Percentiles rank a stretch among this genome's conserved stretches.
Evolutionary conservation across 2,797 vertebrate genomes (phyloP).

Genomic region (Sphenopsis melanotis): DNA sequence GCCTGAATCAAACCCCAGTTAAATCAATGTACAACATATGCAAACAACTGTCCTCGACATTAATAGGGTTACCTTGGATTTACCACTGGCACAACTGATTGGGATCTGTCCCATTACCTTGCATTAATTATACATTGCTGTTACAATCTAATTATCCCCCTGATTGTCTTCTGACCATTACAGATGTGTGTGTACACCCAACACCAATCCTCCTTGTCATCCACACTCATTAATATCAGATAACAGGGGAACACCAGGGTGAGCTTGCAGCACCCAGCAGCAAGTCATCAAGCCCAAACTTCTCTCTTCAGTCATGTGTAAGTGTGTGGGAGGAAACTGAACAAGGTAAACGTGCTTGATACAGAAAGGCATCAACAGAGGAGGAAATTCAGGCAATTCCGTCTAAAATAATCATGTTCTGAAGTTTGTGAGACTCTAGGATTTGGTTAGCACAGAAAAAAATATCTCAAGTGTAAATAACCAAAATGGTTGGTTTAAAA

Average conservation of each 20-base stretch:
- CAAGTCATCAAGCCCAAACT: neutral
- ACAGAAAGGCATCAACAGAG: neutral
- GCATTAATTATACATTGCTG: neutral
- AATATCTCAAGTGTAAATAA: neutral
- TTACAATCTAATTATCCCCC: neutral
- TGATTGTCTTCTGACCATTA: neutral
- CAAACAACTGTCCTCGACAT: neutral
- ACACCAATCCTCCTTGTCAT: neutral
- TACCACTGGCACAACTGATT: neutral
- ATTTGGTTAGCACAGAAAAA: neutral
- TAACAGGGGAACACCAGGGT: neutral
- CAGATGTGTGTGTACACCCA: neutral
- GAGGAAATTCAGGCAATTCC: neutral
- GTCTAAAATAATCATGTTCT: neutral
- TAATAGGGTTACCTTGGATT: conserved; percentile 9
- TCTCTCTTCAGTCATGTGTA: neutral
- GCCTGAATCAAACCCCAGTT: conserved; percentile 16
- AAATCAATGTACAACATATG: neutral
- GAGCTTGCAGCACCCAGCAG: neutral
- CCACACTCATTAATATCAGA: neutral
- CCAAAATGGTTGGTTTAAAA: neutral
- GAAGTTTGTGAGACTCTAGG: neutral
- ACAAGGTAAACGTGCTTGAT: neutral
- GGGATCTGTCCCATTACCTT: neutral
- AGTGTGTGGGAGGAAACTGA: neutral